These are phyloP conservation scores for Tenthredo scrophulariae DNA, from an alignment of 2,888 invertebrate species.

Conservation along the genomic window DNA sequence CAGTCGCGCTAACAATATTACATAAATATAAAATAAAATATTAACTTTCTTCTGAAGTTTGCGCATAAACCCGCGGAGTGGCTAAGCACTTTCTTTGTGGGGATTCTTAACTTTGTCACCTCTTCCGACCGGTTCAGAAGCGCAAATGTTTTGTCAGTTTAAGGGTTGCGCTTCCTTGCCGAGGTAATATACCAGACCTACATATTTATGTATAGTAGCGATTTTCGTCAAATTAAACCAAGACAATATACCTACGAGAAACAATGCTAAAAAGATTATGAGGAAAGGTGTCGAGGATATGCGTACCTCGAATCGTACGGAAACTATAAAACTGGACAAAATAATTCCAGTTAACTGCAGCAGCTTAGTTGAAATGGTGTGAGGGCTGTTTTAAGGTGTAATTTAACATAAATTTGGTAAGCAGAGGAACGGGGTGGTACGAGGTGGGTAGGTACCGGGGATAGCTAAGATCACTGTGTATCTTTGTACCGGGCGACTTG, in stretches of 20 bases:
- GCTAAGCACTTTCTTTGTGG: constrained; percentile 56
- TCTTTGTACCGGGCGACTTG: constrained; percentile 55
- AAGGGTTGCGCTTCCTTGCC: background rate
- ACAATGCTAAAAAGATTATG: background rate
- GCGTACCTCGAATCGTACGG: constrained; percentile 41
- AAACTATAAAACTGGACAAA: constrained; percentile 53
- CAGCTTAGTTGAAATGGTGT: constrained; percentile 38
- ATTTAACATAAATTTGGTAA: constrained; percentile 56
- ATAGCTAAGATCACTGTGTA: constrained; percentile 53
- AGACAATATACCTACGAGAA: background rate
- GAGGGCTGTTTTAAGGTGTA: constrained; percentile 54
- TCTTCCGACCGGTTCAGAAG: constrained; percentile 49
- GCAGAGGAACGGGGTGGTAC: constrained; percentile 43
- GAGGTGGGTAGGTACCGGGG: constrained; percentile 36
- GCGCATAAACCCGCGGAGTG: constrained; percentile 54
- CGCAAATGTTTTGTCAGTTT: constrained; percentile 52
- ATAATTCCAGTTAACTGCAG: constrained; percentile 48
- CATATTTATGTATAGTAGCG: constrained; percentile 12
- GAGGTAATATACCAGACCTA: background rate
- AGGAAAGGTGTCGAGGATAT: background rate
- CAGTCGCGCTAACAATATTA: constrained; percentile 51
- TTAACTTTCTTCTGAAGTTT: constrained; percentile 54
- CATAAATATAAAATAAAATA: constrained; percentile 57
- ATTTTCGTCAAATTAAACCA: constrained; percentile 26
- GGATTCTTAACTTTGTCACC: constrained; percentile 56